Evolutionary conservation across 2,797 vertebrate species (phyloP), one percentile per base, ranked within the genome.

Genomic region (Myotis planiceps): DNA sequence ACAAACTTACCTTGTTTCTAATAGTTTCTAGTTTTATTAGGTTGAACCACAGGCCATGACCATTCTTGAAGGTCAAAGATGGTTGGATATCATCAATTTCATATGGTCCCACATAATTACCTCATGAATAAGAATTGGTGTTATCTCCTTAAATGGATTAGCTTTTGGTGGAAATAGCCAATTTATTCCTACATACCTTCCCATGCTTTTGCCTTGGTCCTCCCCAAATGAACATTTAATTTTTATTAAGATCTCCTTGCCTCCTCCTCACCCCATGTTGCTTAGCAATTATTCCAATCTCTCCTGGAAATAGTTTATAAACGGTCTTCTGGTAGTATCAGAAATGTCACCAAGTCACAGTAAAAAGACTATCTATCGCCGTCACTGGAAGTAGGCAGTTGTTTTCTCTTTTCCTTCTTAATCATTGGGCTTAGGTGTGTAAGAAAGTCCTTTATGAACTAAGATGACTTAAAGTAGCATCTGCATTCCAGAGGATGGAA

Each of bases 1-100:
- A 71, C 13, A 68, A 58, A 92, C 86, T 79, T 94, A 72, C 6
- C 69, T 92, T 47, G 25, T 85, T 71, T 90, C 47, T 42, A 69
- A 9, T 21, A 85, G 23, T 74, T 91, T 58, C 51, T 71, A 18
- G 18, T 74, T 87, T 92, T 55, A 69, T 68, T 79, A 81, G 68
- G 32, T 55, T 85, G 23, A 94, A 84, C 45, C 21, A 83, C 6
- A 85, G 27, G 45, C 39, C 34, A 53, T 78, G 65, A 87, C 18
- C 25, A 68, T 34, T 83, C 90, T 21, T 85, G 7, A 81, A 89
- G 27, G 21, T 89, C 75, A 88, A 74, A 88, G 51, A 71, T 81
- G 39, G 15, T 1, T 68, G 39, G 83, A 23, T 55, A 78, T 34
- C 18, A 87, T 58, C 58, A 55, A 63, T 78, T 87, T 94, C 47